These are phyloP conservation scores for Pogoniulus pusillus DNA, from an alignment of 2,797 vertebrate species.

Conservation along the genomic window DNA sequence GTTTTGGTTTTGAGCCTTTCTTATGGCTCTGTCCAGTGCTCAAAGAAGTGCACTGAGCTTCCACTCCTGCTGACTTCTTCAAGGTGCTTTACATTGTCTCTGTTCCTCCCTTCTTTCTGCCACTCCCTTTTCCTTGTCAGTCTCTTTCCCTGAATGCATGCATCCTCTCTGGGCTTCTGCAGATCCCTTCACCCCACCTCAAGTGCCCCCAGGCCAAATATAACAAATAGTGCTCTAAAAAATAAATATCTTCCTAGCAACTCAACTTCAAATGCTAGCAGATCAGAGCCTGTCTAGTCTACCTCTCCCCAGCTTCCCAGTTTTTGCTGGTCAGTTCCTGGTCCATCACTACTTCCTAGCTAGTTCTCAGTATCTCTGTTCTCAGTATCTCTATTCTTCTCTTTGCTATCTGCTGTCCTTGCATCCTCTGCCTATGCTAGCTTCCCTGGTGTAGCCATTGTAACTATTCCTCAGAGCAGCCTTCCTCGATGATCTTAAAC, in stretches of 20 bases:
- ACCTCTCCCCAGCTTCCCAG: not conserved
- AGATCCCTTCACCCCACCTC: not conserved
- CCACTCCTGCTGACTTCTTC: not conserved
- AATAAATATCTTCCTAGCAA: not conserved
- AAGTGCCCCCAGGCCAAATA: rapidly evolving
- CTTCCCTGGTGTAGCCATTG: not conserved
- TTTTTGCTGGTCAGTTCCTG: not conserved
- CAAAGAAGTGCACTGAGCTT: not conserved
- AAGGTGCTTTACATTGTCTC: not conserved
- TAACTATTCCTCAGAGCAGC: not conserved
- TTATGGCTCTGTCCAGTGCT: not conserved
- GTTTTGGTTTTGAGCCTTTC: not conserved
- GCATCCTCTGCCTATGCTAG: not conserved
- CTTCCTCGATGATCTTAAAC: not conserved
- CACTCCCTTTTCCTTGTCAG: not conserved
- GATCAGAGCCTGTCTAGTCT: not conserved
- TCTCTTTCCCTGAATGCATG: not conserved
- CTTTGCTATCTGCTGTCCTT: not conserved
- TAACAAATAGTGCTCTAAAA: not conserved
- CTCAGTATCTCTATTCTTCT: not conserved
- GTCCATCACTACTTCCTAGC: not conserved
- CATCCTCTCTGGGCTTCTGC: not conserved
- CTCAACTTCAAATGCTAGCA: not conserved
- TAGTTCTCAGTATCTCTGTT: not conserved
- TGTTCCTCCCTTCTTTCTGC: not conserved